Conservation (phyloP, 92 coral and sea anemone species). For the Actinostola sp. region DNA sequence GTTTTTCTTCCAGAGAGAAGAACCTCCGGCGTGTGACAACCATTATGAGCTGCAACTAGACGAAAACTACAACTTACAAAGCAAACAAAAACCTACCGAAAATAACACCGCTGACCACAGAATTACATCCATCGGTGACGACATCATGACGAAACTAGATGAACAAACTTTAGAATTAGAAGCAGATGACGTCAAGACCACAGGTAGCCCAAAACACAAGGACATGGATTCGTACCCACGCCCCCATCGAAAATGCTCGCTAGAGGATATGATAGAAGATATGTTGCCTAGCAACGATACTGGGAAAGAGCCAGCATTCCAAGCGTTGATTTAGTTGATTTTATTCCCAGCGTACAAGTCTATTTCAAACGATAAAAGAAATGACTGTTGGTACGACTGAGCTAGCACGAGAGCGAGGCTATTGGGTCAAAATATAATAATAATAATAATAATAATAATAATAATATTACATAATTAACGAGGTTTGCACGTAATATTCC, state of each 20-base stretch:
- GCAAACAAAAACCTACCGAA: neutral
- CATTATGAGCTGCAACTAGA: neutral
- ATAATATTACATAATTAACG: too few species aligned
- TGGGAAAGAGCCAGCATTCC: constrained; percentile 44
- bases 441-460: too few species aligned
- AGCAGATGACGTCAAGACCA: neutral
- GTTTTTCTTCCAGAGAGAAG: constrained; percentile 1
- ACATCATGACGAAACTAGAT: neutral
- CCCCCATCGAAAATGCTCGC: constrained; percentile 57
- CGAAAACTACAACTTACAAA: constrained; percentile 17
- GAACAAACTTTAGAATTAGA: neutral
- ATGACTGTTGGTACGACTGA: too few species aligned
- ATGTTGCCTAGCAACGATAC: constrained; percentile 52
- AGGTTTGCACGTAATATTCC: too few species aligned
- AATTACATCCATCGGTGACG: too few species aligned
- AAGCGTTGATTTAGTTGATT: constrained; percentile 42
- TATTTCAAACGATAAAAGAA: too few species aligned
- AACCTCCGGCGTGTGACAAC: neutral
- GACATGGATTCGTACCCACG: constrained; percentile 60
- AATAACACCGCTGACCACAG: too few species aligned
- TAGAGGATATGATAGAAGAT: constrained; percentile 73
- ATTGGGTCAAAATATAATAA: too few species aligned
- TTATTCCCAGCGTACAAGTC: too few species aligned
- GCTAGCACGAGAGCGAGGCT: too few species aligned
- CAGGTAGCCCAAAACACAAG: constrained; percentile 16